Conservation (phyloP, 2,888 invertebrate genomes). For the Dermolepida albohirtum region DNA sequence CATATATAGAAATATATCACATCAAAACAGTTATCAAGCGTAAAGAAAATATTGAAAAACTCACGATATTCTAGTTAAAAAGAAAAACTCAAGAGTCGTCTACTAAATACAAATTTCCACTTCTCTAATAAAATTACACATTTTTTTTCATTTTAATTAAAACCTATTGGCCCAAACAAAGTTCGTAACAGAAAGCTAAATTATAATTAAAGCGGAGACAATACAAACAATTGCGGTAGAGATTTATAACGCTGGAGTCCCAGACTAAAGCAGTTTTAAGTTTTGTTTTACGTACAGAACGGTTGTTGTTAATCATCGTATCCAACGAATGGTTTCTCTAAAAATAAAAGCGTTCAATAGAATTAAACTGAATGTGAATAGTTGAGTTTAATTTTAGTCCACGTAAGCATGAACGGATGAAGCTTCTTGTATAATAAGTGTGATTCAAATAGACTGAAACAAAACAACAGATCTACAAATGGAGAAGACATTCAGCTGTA, state of each 20-base stretch:
- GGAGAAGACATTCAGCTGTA: constrained; percentile 21
- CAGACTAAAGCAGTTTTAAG: constrained; percentile 3
- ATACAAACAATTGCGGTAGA: too few species aligned
- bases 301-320: constrained; percentile 18
- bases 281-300: neutral
- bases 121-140: too few species aligned
- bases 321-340: constrained; percentile 13
- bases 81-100: too few species aligned
- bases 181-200: too few species aligned
- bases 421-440: constrained; percentile 26
- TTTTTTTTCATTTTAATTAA: too few species aligned
- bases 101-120: too few species aligned
- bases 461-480: constrained; percentile 18
- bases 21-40: too few species aligned
- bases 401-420: constrained; percentile 9
- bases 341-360: constrained; percentile 24
- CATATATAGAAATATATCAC: too few species aligned
- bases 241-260: neutral
- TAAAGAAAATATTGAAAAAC: too few species aligned
- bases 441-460: constrained; percentile 23
- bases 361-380: constrained; percentile 23
- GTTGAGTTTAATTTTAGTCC: constrained; percentile 35
- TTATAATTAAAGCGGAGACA: too few species aligned
- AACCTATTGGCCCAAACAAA: too few species aligned
- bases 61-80: too few species aligned